Base-by-base conservation (phyloP, 2,113 vertebrate genomes). In the Romanogobio albipinnatus region DNA sequence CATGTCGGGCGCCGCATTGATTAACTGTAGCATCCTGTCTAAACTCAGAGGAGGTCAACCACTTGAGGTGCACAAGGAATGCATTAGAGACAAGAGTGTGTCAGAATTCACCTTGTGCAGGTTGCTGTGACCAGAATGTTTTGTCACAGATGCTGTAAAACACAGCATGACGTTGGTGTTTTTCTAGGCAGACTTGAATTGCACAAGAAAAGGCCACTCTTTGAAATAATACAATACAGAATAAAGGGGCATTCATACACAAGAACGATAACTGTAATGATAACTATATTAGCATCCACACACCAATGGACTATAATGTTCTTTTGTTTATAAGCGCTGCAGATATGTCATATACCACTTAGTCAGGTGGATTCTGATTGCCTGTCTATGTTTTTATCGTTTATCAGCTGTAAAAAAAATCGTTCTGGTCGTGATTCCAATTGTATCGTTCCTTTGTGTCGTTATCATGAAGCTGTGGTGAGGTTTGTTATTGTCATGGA, bases 21-120 rank as follows among this genome's bases (percentile, higher is more conserved):
- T 93, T 92, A 90, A 89, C 88, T 86, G 89, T 91, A 89, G 87
- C 81, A 88, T 64, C 62, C 75, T 81, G 87, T 90, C 89, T 89
- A 84, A 76, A 82, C 86, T 86, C 89, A 29, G 80, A 76, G 68
- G 87, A 87, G 71, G 68, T 70, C 82, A 73, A 49, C 17, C 33
- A 59, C 75, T 84, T 61, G 84, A 74, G 53, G 49, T 26, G 76
- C 45, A 61, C 81, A 80, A 33, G 7, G 80, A 85, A 58, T 76
- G 80, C 86, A 79, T 85, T 79, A 87, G 64, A 49, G 61, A 64
- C 56, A 75, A 51, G 29, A 33, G 49, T 22, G 75, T 75, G 81
- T 71, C 22, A 78, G 70, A 83, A 83, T 81, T 71, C 84, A 58
- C 81, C n/a, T 47, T 83, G 84, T 85, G 87, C 78, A 79, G 87